A percentile compares a stretch with the other conserved stretches of the same genome.
Evolutionary conservation across 2,797 vertebrate species (phyloP).

Genomic region (Thripadectes ignobilis): DNA sequence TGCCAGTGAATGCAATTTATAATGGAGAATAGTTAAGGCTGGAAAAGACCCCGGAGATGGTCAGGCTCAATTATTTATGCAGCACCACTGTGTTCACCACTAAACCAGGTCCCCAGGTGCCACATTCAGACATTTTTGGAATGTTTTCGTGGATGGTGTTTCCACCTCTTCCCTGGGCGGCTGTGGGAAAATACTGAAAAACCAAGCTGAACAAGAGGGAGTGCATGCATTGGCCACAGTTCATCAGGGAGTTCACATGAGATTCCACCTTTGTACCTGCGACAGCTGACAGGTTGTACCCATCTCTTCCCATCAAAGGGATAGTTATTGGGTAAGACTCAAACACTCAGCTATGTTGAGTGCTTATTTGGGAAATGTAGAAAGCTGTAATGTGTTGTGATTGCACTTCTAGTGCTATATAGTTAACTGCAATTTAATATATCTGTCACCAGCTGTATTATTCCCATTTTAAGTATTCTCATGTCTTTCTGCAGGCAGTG

Average conservation of each 20-base stretch:
- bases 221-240: neutral
- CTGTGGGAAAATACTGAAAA: neutral
- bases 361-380: neutral
- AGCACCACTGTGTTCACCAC: neutral
- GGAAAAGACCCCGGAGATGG: neutral
- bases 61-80: neutral
- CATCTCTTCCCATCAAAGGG: neutral
- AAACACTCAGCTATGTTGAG: neutral
- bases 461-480: neutral
- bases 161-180: neutral
- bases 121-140: neutral
- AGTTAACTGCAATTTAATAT: neutral
- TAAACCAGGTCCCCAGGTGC: neutral
- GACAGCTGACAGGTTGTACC: neutral
- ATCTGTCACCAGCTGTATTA: neutral
- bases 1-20: neutral
- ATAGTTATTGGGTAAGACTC: neutral
- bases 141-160: neutral
- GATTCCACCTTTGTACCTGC: neutral
- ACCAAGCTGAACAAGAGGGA: neutral
- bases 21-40: neutral
- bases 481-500: too few relatives aligned
- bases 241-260: neutral
- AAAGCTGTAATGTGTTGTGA: neutral
- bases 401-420: neutral